Conservation (phyloP, 2,888 invertebrate genomes). For the Scaptomyza cyrtandrae region DNA sequence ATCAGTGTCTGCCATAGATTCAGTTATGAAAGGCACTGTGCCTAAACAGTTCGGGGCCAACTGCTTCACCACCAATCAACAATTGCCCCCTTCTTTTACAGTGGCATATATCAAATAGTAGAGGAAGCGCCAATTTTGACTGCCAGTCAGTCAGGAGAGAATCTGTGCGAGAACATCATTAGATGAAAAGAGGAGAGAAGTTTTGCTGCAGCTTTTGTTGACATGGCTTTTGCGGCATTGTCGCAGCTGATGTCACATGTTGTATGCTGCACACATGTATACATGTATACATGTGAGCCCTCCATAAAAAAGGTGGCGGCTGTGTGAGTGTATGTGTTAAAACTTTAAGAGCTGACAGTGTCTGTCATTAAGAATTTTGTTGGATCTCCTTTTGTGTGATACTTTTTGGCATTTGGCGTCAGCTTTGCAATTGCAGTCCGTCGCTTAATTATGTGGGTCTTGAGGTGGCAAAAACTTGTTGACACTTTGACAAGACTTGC, state of each 20-base stretch:
- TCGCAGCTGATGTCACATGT: slow-evolving; percentile 74
- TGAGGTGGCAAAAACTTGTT: slow-evolving; percentile 53
- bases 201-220: slow-evolving; percentile 62
- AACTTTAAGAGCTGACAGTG: slow-evolving; percentile 60
- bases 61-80: slow-evolving; percentile 2
- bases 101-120: slow-evolving; percentile 34
- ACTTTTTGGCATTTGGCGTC: slow-evolving; percentile 61
- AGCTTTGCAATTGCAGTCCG: slow-evolving; percentile 55
- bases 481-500: slow-evolving; percentile 58
- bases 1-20: slow-evolving; percentile 44
- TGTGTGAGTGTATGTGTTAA: slow-evolving; percentile 15
- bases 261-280: slow-evolving; percentile 42
- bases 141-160: slow-evolving; percentile 26
- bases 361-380: slow-evolving; percentile 69
- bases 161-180: slow-evolving; percentile 30
- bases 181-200: background rate
- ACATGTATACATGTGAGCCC: slow-evolving; percentile 38
- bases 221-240: slow-evolving; percentile 72
- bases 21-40: background rate
- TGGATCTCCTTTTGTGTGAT: slow-evolving; percentile 54
- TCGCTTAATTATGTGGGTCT: slow-evolving; percentile 67
- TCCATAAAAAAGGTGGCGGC: slow-evolving; percentile 11
- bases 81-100: background rate
- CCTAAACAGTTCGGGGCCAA: background rate
- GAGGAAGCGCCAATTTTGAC: slow-evolving; percentile 48